These are phyloP conservation scores for Schmidtea mediterranea DNA, from an alignment of 1,140 invertebrate species.

Conservation along the genomic window DNA sequence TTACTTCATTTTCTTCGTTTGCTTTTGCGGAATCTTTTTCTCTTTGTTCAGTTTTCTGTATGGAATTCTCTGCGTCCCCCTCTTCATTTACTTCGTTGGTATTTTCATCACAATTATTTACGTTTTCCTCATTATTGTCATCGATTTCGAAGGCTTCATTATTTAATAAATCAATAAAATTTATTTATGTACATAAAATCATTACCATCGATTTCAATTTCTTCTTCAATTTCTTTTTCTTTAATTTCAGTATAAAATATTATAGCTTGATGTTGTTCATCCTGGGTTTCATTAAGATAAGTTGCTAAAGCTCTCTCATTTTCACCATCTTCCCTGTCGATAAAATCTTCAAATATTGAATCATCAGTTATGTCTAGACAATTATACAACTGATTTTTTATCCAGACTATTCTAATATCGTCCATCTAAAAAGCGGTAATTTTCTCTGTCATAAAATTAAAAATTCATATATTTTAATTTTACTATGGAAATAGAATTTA, in stretches of 20 bases:
- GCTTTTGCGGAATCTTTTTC: neutral
- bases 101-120: conserved; percentile 12
- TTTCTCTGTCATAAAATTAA: neutral
- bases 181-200: neutral
- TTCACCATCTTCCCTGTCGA: conserved; percentile 22
- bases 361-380: conserved; percentile 18
- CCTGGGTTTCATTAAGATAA: conserved; percentile 25
- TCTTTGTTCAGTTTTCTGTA: neutral
- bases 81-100: conserved; percentile 11
- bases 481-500: neutral
- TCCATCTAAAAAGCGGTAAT: conserved; percentile 16
- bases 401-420: conserved; percentile 25
- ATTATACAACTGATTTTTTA: conserved; percentile 18
- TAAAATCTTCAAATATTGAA: conserved; percentile 24
- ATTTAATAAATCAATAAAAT: neutral
- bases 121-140: conserved; percentile 11
- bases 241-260: conserved; percentile 22
- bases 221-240: conserved; percentile 25
- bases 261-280: conserved; percentile 21
- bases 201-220: conserved; percentile 20
- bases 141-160: conserved; percentile 7
- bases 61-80: neutral
- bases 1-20: neutral
- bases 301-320: conserved; percentile 20
- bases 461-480: neutral